Conservation (phyloP, 2,888 invertebrate genomes). For the Apodemia mormo region DNA sequence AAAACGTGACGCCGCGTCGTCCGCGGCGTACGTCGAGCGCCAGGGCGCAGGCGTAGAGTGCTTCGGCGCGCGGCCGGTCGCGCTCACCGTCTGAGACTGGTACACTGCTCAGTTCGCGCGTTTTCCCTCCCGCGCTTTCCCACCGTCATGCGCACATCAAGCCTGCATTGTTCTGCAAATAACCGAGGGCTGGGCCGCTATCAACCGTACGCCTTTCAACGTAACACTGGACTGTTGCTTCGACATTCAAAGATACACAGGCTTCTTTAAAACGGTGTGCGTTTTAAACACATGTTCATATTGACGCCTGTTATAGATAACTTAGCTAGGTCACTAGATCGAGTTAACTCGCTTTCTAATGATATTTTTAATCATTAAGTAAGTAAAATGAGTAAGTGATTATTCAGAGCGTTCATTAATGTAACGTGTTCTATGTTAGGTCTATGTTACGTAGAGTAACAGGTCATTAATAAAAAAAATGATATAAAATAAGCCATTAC, state of each 20-base stretch:
- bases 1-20: conserved; percentile 76
- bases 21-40: conserved; percentile 74
- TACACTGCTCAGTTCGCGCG: conserved; percentile 56
- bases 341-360: neutral
- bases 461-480: no score
- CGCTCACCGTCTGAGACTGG: conserved; percentile 75
- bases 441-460: no score
- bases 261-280: conserved; percentile 41
- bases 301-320: neutral
- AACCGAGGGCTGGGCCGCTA: conserved; percentile 72
- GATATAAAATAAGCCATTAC: no score
- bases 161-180: conserved; percentile 79
- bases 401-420: no score
- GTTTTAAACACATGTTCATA: neutral
- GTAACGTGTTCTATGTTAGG: no score
- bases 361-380: no score
- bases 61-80: conserved; percentile 74
- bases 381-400: no score
- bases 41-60: conserved; percentile 71
- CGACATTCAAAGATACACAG: conserved; percentile 45
- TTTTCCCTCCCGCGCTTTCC: conserved; percentile 67
- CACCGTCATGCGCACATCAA: conserved; percentile 76
- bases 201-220: conserved; percentile 53
- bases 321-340: conserved; percentile 10
- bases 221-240: conserved; percentile 55